These are phyloP conservation scores for Sitta europaea DNA, from an alignment of 2,113 vertebrate genomes.

Conservation along the genomic window DNA sequence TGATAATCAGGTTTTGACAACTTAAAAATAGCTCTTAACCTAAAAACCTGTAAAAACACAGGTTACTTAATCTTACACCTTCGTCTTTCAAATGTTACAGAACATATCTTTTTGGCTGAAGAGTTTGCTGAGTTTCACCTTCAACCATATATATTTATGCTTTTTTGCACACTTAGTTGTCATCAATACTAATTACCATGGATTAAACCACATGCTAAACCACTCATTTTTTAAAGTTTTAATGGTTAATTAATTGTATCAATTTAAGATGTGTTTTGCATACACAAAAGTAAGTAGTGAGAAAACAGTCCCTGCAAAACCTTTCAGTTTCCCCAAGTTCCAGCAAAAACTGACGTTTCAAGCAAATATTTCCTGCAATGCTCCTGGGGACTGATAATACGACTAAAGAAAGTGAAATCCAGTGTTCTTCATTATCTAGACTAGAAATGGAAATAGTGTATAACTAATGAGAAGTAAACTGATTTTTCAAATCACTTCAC, in stretches of 20 bases:
- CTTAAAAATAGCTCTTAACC: not conserved
- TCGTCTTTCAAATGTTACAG: not conserved
- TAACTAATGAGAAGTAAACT: slow-evolving; percentile 30
- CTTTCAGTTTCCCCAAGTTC: not conserved
- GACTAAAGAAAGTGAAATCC: not conserved
- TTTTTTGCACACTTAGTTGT: not conserved
- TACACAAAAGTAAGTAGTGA: not conserved
- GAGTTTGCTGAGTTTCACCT: not conserved
- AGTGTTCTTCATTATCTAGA: slow-evolving; percentile 12
- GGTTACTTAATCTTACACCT: not conserved
- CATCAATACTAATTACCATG: not conserved
- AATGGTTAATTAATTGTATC: not conserved
- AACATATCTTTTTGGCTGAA: not conserved
- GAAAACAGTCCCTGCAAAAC: not conserved
- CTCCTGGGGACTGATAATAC: not conserved
- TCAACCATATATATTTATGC: not conserved
- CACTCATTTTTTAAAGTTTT: not conserved
- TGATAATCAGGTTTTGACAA: not conserved
- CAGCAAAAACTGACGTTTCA: not conserved
- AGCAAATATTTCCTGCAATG: not conserved
- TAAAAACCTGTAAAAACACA: not conserved
- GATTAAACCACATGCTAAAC: not conserved
- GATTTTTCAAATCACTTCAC: slow-evolving; percentile 39
- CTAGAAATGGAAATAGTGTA: slow-evolving; percentile 13
- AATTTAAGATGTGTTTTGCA: not conserved